These are phyloP conservation scores for Neopelma chrysocephalum DNA, from an alignment of 2,797 vertebrate genomes.

Conservation along the genomic window DNA sequence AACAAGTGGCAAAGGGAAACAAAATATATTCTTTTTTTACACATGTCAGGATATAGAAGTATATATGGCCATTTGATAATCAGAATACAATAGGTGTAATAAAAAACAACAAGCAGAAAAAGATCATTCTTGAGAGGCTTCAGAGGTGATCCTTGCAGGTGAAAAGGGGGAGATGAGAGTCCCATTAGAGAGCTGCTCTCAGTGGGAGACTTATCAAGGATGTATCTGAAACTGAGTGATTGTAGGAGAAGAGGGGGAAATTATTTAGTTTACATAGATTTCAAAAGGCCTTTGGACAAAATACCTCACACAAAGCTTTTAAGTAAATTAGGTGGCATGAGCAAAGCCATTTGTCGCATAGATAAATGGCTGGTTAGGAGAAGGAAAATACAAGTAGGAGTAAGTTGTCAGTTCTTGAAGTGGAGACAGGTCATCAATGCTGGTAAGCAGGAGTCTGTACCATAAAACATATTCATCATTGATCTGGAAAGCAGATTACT, in stretches of 20 bases:
- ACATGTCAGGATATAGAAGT: not conserved
- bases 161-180: not conserved
- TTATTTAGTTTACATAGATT: not conserved
- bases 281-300: not conserved
- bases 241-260: not conserved
- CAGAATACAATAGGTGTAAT: not conserved
- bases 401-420: not conserved
- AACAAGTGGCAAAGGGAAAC: not conserved
- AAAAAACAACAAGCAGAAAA: not conserved
- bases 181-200: not conserved
- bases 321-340: constrained; percentile 20
- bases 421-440: not conserved
- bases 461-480: not conserved
- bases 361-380: not conserved
- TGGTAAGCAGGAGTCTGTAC: not conserved
- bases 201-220: not conserved
- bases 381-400: not conserved
- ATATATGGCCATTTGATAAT: not conserved
- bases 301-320: constrained; percentile 11
- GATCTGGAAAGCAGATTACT: not conserved
- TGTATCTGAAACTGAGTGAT: not conserved
- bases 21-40: not conserved
- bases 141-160: not conserved
- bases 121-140: not conserved
- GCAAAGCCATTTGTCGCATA: not conserved